These are phyloP conservation scores for Bombus confusus DNA, from an alignment of 1,140 invertebrate genomes.

Conservation along the genomic window DNA sequence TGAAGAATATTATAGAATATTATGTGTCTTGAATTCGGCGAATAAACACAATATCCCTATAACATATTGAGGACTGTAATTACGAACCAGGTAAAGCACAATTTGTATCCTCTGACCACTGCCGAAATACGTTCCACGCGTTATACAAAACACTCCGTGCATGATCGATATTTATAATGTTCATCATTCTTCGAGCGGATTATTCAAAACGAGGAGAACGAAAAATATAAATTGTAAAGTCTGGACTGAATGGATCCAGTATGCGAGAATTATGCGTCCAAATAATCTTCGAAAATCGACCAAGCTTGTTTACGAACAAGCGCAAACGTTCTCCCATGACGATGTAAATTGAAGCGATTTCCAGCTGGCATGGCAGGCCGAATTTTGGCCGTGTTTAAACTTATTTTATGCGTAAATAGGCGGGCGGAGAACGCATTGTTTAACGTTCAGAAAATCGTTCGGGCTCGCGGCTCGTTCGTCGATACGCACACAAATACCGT, in stretches of 20 bases:
- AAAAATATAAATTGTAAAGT: not conserved
- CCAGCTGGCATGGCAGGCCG: not conserved
- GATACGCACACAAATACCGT: conserved; percentile 14
- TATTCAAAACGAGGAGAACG: not conserved
- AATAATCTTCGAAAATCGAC: conserved; percentile 31
- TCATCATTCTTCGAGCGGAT: not conserved
- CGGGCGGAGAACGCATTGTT: conserved; percentile 29
- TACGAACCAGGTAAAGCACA: too few relatives aligned
- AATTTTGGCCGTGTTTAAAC: conserved; percentile 25
- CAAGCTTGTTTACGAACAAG: conserved; percentile 4
- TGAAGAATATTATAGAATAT: too few relatives aligned
- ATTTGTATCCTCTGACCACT: not conserved
- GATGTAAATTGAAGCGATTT: conserved; percentile 9
- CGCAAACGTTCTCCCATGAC: not conserved
- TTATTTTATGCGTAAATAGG: conserved; percentile 41
- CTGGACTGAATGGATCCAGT: not conserved
- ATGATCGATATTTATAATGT: not conserved
- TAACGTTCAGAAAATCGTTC: conserved; percentile 48
- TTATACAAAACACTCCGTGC: not conserved
- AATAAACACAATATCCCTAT: too few relatives aligned
- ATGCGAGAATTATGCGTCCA: not conserved
- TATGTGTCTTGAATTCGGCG: too few relatives aligned
- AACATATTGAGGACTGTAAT: too few relatives aligned
- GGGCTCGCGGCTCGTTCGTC: conserved; percentile 27
- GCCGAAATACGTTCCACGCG: not conserved